Percentiles rank a stretch among this genome's conserved stretches.
These are phyloP conservation scores for Botrylloides violaceus DNA, from an alignment of 23 tunicate species.

Conservation along the genomic window DNA sequence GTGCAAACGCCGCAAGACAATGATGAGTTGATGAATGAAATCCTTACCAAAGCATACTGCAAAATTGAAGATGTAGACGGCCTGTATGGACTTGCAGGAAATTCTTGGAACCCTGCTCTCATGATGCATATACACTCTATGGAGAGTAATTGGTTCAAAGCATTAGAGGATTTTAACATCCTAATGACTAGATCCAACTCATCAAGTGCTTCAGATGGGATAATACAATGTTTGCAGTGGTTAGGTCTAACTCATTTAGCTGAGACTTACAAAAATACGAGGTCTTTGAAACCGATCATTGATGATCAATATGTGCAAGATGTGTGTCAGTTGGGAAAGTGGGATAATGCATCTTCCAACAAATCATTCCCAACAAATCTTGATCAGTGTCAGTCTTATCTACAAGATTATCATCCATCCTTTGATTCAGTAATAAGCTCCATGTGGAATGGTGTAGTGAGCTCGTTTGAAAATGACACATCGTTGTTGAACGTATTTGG, in stretches of 20 bases:
- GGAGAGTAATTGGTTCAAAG: slow-evolving; percentile 12
- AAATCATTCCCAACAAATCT: not conserved
- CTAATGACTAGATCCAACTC: not conserved
- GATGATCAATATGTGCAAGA: not conserved
- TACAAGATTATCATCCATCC: not conserved
- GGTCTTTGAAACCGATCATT: not conserved
- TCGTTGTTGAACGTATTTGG: not conserved
- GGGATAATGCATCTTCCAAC: not conserved
- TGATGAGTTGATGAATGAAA: not conserved
- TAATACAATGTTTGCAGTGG: not conserved
- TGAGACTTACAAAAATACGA: not conserved
- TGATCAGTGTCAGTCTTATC: not conserved
- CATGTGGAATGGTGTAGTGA: not conserved
- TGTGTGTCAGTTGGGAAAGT: not conserved
- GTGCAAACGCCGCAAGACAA: not conserved
- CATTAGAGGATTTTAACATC: not conserved
- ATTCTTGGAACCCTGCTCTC: not conserved
- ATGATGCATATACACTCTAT: not conserved
- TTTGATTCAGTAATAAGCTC: not conserved
- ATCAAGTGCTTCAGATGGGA: not conserved
- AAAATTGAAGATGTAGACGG: slow-evolving; percentile 10
- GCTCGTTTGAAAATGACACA: not conserved
- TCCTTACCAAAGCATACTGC: not conserved
- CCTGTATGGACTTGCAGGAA: slow-evolving; percentile 1
- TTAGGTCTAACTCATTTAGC: not conserved